Base-by-base conservation (phyloP, 2,888 invertebrate species). In the Pristionchus entomophagus region DNA sequence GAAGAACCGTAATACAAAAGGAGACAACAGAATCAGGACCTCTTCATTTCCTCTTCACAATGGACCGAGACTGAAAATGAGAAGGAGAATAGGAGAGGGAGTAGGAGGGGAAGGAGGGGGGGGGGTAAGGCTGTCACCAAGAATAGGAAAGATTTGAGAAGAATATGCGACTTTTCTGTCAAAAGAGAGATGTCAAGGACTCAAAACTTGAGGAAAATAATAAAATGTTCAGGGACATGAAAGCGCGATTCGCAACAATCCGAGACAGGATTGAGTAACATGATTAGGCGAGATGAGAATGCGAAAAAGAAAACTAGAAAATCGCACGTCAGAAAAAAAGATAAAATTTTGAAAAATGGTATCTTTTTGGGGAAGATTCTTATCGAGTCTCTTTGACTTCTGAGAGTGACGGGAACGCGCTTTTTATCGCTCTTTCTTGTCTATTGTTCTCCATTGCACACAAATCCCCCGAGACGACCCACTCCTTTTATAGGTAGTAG, bases 391-490 rank as follows among this genome's bases (percentile, higher is more conserved):
- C 56, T 17, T 45, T 45, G 45, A 45, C 45, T 56, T 38, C n/a
- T 69, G 22, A 38, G 69, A 69, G 38, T 35, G 41, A 69, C 38
- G 69, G 35, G 69, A 69, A 69, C 69, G 69, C 69, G 17, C 69
- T 69, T 69, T 69, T 69, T 69, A 38, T 69, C 69, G 35, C 69
- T 56, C 69, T 69, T 41, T 69, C 69, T 69, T 69, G 38, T 38
- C 69, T 62, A n/a, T 56, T 56, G 22, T 56, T 56, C 56, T 56
- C 56, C 56, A 32, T 29, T 62, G 3, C 32, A 32, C 62, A 62
- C 62, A 62, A 62, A 62, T 62, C 62, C 62, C 62, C 14, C 29
- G 62, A 62, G 62, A 62, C 26, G 2, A 62, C 32, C 29, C 62
- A 32, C 62, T 62, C 62, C 29, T 62, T 62, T 62, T 62, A 26